phyloP scores from a whole-genome alignment of 2,888 invertebrate genomes.

The Criorhina ranunculi region DNA sequence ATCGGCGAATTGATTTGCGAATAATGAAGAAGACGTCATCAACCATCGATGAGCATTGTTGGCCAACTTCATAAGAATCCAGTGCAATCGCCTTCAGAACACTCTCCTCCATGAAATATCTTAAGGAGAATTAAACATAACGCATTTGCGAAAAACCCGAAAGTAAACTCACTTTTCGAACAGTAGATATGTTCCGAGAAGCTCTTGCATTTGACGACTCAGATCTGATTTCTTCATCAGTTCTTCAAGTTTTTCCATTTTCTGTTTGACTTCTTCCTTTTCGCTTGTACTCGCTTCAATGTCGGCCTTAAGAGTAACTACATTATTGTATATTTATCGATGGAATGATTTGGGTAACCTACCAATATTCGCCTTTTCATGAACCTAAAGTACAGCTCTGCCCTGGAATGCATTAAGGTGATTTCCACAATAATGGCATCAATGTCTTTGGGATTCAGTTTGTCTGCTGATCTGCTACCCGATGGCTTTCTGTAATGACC shows the following conservation, averaged over 20 bases:
- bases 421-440: conserved; percentile 96
- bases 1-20: conserved; percentile 96
- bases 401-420: conserved; percentile 94
- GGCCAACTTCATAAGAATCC: conserved; percentile 90
- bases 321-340: neutral
- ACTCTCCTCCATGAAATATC: conserved; percentile 97
- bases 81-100: conserved; percentile 95
- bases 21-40: conserved; percentile 99
- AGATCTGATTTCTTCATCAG: conserved; percentile 90
- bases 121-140: conserved; percentile 77
- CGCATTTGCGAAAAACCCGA: neutral
- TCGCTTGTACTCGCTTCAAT: conserved; percentile 87
- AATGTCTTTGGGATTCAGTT: conserved; percentile 91
- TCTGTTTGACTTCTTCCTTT: conserved; percentile 84
- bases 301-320: conserved; percentile 86
- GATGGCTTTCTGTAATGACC: conserved; percentile 84
- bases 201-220: conserved; percentile 91
- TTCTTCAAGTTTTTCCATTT: conserved; percentile 86
- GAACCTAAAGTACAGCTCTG: conserved; percentile 96
- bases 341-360: conserved; percentile 78
- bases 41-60: conserved; percentile 94
- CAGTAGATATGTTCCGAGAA: conserved; percentile 94
- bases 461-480: conserved; percentile 85
- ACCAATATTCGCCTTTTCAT: conserved; percentile 91
- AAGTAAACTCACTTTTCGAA: conserved; percentile 89